Base-by-base conservation (phyloP, 1,140 invertebrate species). In the Zelostemma sp. region DNA sequence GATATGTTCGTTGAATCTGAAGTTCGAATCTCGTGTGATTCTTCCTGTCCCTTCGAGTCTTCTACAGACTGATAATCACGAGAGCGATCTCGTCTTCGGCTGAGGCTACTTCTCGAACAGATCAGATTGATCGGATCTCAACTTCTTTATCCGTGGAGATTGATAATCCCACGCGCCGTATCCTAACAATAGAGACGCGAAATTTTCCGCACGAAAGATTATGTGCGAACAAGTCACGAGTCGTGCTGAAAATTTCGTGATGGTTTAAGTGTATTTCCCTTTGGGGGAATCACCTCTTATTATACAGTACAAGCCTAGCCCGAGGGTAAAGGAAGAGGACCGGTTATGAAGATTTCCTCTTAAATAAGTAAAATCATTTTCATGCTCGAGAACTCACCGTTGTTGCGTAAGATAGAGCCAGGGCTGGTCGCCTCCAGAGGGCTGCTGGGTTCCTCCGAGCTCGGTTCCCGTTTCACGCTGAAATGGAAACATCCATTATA, bases 381-480 rank as follows among this genome's bases (percentile, higher is more conserved):
- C 49, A 57, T 65, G 58, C 69, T 62, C 40, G 62, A 65, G 47
- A 54, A 76, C 81, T 84, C 75, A 86, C 85, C 85, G 77, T 81
- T 84, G 76, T 85, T 86, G 69, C 82, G 82, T 66, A 85, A 73
- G 68, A 84, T 84, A 50, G 85, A 85, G 57, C 80, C 82, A 43
- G 87, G 86, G 76, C 86, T 89, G 74, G 85, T 82, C 40, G 87
- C 86, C 77, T 88, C 87, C 49, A 88, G 78, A 73, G 87, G 87
- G 78, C 87, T 88, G 73, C 82, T 85, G 46, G 86, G 87, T 61
- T 87, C 85, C 59, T 86, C 83, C 63, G 82, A 85, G 68, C 78
- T 82, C 40, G 86, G 83, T 73, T 88, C 87, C 76, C 83, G 85
- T 74, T 88, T 88, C 50, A 88, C 84, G 73, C 87, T 88, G 78